Conservation (phyloP, 2,888 invertebrate species). For the Carabus problematicus region DNA sequence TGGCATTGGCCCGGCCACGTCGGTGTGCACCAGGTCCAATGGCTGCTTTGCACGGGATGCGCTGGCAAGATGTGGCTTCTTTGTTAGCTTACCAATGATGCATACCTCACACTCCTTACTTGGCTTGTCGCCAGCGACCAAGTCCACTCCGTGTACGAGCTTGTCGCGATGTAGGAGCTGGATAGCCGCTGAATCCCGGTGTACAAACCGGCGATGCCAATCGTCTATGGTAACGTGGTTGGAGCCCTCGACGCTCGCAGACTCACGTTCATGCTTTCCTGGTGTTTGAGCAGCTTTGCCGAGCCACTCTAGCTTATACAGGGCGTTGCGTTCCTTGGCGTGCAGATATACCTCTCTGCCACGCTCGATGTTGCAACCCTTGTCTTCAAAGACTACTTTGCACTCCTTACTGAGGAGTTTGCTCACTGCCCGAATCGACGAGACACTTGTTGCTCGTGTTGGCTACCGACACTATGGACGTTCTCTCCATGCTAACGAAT, state of each 20-base stretch:
- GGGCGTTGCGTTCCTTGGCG: conserved; percentile 4
- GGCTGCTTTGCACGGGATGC: conserved; percentile 1
- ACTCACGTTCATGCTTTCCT: too few relatives aligned
- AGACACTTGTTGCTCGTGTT: conserved; percentile 11
- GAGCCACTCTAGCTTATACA: neutral
- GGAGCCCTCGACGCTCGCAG: neutral
- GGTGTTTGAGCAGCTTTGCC: neutral
- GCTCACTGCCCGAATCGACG: conserved; percentile 12
- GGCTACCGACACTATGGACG: neutral
- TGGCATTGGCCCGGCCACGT: conserved; percentile 51
- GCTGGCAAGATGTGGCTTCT: conserved; percentile 46
- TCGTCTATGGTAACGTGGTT: conserved; percentile 28
- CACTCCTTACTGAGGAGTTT: conserved; percentile 12
- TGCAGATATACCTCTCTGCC: neutral
- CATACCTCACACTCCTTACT: conserved; percentile 43
- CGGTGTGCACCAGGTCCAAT: conserved; percentile 48
- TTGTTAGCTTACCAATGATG: conserved; percentile 47
- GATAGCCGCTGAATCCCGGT: conserved; percentile 37
- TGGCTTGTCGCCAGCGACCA: conserved; percentile 40
- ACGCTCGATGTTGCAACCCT: conserved; percentile 18
- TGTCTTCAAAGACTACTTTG: conserved; percentile 11
- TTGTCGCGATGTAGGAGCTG: conserved; percentile 20
- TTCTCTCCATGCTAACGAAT: conserved; percentile 9
- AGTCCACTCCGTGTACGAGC: conserved; percentile 11
- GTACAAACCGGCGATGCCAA: conserved; percentile 45